These are phyloP conservation scores for Baryphthengus martii DNA, from an alignment of 2,113 vertebrate species.

Conservation along the genomic window DNA sequence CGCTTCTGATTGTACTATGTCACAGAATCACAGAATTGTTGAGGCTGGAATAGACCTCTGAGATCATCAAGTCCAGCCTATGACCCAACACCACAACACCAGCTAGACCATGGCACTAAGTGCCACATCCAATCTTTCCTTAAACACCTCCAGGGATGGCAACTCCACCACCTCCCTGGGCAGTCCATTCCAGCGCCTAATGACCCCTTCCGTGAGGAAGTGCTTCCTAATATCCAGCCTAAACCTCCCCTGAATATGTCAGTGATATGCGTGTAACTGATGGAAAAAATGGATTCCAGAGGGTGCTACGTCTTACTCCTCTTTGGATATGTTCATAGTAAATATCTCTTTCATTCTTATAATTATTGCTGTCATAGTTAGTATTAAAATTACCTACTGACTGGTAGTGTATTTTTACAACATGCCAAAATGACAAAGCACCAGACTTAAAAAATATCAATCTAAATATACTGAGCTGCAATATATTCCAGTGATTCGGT, in stretches of 20 bases:
- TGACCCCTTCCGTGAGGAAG: no score
- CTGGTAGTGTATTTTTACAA: neutral
- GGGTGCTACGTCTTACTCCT: neutral
- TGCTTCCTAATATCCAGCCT: no score
- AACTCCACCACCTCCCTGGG: no score
- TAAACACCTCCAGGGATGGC: no score
- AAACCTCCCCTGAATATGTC: no score
- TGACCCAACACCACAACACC: no score
- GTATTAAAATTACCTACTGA: neutral
- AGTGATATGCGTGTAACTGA: neutral
- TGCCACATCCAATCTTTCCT: no score
- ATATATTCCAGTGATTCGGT: neutral
- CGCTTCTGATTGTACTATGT: neutral
- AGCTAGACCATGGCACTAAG: no score
- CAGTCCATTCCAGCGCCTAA: no score
- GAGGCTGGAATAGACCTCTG: no score
- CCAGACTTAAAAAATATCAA: neutral
- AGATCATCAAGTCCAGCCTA: no score
- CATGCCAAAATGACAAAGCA: neutral
- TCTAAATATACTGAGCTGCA: neutral
- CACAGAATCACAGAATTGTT: no score
- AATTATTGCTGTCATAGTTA: constrained; percentile 7
- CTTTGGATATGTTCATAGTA: neutral
- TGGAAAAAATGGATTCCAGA: neutral
- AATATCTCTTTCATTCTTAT: neutral